A percentile compares a stretch with the other conserved stretches of the same genome.
Conservation (phyloP, 2,797 vertebrate genomes). For the Streptopelia turtur region DNA sequence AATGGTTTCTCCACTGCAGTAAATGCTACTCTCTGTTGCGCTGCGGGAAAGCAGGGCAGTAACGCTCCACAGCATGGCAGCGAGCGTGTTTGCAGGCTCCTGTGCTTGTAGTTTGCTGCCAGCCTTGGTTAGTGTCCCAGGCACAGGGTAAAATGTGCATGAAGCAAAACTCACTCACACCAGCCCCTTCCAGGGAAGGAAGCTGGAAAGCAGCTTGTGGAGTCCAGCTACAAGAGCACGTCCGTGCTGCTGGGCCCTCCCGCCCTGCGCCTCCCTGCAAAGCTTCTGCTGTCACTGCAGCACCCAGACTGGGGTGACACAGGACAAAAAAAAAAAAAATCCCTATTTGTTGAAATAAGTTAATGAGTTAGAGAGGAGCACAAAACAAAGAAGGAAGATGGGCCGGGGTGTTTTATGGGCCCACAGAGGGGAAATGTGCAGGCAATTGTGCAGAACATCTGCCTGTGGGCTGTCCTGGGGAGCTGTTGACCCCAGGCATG, state of each 20-base stretch:
- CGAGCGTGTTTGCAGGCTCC: not conserved
- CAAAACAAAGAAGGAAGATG: not conserved
- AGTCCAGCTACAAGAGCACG: not conserved
- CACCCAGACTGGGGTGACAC: not conserved
- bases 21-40: not conserved
- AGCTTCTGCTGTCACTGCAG: not conserved
- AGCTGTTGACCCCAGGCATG: rapidly evolving
- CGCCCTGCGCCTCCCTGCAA: no score
- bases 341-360: not conserved
- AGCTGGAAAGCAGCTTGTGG: not conserved
- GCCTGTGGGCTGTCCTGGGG: not conserved
- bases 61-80: rapidly evolving
- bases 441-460: conserved; percentile 12
- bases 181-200: not conserved
- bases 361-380: not conserved
- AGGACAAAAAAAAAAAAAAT: not conserved
- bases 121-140: not conserved
- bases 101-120: not conserved
- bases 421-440: not conserved
- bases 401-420: not conserved
- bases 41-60: not conserved
- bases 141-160: rapidly evolving
- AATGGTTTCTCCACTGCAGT: not conserved
- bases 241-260: rapidly evolving
- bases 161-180: rapidly evolving